Evolutionary conservation across 2,113 vertebrate species (phyloP).

Genomic region (Tachysurus vachellii): DNA sequence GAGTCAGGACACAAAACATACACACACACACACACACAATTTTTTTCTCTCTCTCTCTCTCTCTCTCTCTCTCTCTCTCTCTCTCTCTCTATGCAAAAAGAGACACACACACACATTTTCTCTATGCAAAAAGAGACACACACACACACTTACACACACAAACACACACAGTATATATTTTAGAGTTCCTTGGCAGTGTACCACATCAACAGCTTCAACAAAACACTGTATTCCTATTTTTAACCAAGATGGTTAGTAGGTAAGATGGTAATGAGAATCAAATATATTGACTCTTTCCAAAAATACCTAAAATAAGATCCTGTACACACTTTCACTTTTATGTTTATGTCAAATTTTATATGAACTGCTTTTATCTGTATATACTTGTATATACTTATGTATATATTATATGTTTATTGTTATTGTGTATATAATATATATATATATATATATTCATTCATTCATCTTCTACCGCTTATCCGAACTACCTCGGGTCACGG

Average conservation of each 20-base stretch:
- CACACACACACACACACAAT: not conserved
- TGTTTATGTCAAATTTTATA: not conserved
- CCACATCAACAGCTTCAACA: not conserved
- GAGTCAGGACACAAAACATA: not conserved
- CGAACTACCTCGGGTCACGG: too few relatives aligned
- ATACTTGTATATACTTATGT: too few relatives aligned
- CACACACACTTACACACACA: not conserved
- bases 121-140: not conserved
- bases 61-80: too few relatives aligned
- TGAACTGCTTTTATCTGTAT: not conserved
- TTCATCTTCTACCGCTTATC: too few relatives aligned
- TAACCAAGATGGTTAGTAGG: not conserved
- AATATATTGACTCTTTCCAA: not conserved
- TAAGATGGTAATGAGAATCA: not conserved
- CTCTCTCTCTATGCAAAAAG: too few relatives aligned
- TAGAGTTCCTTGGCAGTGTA: not conserved
- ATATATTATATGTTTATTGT: too few relatives aligned
- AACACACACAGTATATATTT: not conserved
- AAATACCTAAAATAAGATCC: not conserved
- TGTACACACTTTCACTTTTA: not conserved
- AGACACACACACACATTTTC: not conserved
- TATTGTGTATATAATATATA: too few relatives aligned
- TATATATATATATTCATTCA: too few relatives aligned
- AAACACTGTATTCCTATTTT: not conserved
- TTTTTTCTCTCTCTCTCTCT: too few relatives aligned